Base-by-base conservation (phyloP, 1,140 invertebrate species). In the Eriocheir sinensis region DNA sequence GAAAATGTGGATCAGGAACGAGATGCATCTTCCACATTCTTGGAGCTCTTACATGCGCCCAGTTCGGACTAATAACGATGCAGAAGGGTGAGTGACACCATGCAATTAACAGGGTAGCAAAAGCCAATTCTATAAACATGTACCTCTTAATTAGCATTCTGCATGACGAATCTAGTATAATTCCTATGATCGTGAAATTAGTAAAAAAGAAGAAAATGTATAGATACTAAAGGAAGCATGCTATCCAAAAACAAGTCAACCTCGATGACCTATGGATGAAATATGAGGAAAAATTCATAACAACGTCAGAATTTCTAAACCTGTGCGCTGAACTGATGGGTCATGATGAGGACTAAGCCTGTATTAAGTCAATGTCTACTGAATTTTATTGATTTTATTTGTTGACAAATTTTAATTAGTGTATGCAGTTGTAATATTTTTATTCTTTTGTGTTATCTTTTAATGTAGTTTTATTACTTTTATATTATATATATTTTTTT, bases 141-240 rank as follows among this genome's bases (percentile, higher is more conserved):
- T n/a, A n/a, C n/a, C n/a, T n/a, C n/a, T n/a, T n/a, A n/a, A n/a
- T 89, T 44, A 89, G 88, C 30, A 89, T 89, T 89, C 88, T 89
- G 2, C 88, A 89, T 44, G 88, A 89, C 12, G 40, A 44, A 15
- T 41, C 88, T 48, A 89, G 40, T 89, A 89, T 36, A 89, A 89
- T 89, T 89, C 88, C 36, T 30, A 89, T 89, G 36, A n/a, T 15
- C 6, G 88, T 89, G 30, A 89, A 89, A 89, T 48, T 89, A 89
- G 88, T 89, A 15, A 85, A 9, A 4, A 12, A 32, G 30, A 85
- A 34, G 83, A 85, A 85, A 85, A 34, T 38, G 83, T 85, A 85
- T 85, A 85, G 83, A 34, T 85, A 85, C 83, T 30, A 85, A 85
- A 15, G 83, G 83, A 85, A 85, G 30, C 83, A 85, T 85, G 83